phyloP scores from a whole-genome alignment of 2,888 invertebrate species.

The Pantelozetes paolii region DNA sequence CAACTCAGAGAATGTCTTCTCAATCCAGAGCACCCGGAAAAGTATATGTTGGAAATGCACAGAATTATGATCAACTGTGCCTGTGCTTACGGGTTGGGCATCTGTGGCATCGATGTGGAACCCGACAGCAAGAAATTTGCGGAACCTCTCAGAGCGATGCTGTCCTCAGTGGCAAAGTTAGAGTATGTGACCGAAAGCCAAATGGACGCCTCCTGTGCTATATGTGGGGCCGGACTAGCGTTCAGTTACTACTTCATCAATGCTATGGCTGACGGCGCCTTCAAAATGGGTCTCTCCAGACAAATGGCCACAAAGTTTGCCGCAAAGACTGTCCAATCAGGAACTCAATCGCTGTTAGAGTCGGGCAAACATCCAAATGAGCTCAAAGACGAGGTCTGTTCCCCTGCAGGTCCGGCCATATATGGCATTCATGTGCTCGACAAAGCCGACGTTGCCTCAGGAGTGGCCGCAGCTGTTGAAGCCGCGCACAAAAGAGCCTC shows the following conservation, averaged over 20 bases:
- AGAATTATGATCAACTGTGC: conserved; percentile 41
- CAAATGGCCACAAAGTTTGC: conserved; percentile 50
- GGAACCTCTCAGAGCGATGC: conserved; percentile 35
- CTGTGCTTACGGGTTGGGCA: conserved; percentile 39
- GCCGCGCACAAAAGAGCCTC: conserved; percentile 43
- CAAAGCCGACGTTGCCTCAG: conserved; percentile 44
- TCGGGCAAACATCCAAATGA: conserved; percentile 50
- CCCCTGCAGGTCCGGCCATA: conserved; percentile 51
- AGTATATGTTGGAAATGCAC: conserved; percentile 43
- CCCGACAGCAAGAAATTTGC: conserved; percentile 41
- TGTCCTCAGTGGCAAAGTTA: conserved; percentile 50
- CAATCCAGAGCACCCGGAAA: conserved; percentile 43
- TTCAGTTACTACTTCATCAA: conserved; percentile 52
- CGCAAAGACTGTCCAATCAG: conserved; percentile 51
- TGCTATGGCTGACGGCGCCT: conserved; percentile 53
- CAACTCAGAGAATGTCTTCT: conserved; percentile 38
- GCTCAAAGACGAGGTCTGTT: conserved; percentile 51
- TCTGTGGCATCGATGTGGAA: conserved; percentile 43
- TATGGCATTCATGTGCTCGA: conserved; percentile 51
- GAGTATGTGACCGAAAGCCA: conserved; percentile 52
- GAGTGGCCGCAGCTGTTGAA: conserved; percentile 48
- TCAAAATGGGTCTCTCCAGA: conserved; percentile 53
- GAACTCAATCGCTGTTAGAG: conserved; percentile 49
- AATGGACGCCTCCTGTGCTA: conserved; percentile 53
- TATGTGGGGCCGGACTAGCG: conserved; percentile 53